A percentile compares a stretch with the other conserved stretches of the same genome.
These are phyloP conservation scores for Stenchaetothrips biformis DNA, from an alignment of 2,888 invertebrate species.

Conservation along the genomic window DNA sequence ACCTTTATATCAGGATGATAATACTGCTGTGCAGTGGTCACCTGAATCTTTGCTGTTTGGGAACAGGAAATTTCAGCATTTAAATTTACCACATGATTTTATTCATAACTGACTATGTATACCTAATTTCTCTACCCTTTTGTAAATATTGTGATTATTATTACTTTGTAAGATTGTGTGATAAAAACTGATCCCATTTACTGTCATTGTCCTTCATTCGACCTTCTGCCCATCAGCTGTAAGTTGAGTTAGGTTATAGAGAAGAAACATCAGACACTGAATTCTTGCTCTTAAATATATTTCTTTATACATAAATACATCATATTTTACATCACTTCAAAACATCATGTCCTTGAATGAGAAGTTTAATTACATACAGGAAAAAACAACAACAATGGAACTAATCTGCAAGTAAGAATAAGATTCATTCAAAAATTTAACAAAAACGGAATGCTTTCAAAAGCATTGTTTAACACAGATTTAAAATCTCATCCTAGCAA, in stretches of 20 bases:
- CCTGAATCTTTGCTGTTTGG: too few relatives aligned
- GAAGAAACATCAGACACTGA: neutral
- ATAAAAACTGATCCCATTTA: neutral
- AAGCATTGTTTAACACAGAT: neutral
- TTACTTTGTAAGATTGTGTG: neutral
- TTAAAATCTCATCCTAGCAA: neutral
- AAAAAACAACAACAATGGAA: neutral
- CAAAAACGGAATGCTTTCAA: neutral
- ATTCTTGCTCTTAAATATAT: slow-evolving; percentile 13
- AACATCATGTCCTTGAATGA: neutral
- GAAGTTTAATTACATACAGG: neutral
- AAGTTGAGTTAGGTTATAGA: neutral
- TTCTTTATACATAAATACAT: slow-evolving; percentile 15
- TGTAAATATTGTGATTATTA: slow-evolving; percentile 10
- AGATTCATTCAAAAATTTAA: neutral
- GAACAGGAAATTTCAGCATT: neutral
- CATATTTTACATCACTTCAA: neutral
- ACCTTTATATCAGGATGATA: too few relatives aligned
- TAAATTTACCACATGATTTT: neutral
- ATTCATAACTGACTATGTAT: neutral
- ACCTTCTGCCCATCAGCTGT: too few relatives aligned
- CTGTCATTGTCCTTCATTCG: too few relatives aligned
- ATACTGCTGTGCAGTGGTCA: too few relatives aligned
- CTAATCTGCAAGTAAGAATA: neutral
- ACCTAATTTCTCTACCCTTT: slow-evolving; percentile 1